Percentiles rank a stretch among this genome's conserved stretches.
Evolutionary conservation across 2,113 vertebrate genomes (phyloP).

Genomic region (Ceyx melanurus): DNA sequence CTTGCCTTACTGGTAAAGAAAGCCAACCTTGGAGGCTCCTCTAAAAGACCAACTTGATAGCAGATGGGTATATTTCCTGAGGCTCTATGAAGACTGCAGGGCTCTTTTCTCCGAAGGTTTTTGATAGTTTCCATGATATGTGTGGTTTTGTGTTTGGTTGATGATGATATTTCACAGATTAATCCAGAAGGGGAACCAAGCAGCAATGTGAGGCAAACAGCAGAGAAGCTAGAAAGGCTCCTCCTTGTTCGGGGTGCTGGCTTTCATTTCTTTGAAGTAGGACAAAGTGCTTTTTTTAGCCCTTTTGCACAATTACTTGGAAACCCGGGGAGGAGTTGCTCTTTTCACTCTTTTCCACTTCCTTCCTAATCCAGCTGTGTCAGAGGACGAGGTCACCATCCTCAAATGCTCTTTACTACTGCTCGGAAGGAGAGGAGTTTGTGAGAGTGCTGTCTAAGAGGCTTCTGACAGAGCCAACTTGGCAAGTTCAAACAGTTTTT

Average conservation of each 20-base stretch:
- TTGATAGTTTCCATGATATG: neutral
- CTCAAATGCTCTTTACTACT: neutral
- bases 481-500: neutral
- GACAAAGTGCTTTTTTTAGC: neutral
- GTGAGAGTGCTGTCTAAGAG: neutral
- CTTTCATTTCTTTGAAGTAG: neutral
- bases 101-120: neutral
- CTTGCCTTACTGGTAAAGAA: neutral
- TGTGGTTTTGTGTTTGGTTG: neutral
- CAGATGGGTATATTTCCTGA: neutral
- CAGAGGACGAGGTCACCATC: neutral
- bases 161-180: neutral
- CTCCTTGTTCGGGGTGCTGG: neutral
- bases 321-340: neutral
- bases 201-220: neutral
- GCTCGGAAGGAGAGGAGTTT: neutral
- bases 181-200: neutral
- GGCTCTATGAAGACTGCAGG: neutral
- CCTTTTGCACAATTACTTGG: neutral
- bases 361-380: slow-evolving; percentile 24
- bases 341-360: slow-evolving; percentile 9
- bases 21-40: neutral
- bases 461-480: neutral
- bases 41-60: neutral
- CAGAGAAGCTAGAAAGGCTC: neutral